Percentiles rank a stretch among this genome's conserved stretches.
Conservation (phyloP, 2,888 invertebrate species). For the Bombyx huttoni region DNA sequence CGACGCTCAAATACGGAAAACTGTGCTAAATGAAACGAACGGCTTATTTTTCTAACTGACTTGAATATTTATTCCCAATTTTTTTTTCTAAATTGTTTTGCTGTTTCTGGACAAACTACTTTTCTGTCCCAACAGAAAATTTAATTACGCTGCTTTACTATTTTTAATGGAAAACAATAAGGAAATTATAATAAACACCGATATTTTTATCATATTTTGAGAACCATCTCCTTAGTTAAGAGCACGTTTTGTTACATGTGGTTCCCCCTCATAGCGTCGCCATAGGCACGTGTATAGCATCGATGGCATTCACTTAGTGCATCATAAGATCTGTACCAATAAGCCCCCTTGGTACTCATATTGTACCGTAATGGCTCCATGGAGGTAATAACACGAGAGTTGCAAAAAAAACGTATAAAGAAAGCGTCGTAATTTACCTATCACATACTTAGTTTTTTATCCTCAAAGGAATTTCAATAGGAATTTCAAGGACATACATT, state of each 20-base stretch:
- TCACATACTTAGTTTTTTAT: not conserved
- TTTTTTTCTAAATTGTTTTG: too few species aligned
- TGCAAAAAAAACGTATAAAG: not conserved
- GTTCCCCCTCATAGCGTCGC: slow-evolving; percentile 19
- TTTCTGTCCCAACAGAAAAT: too few species aligned
- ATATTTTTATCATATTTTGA: not conserved
- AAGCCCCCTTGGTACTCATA: slow-evolving; percentile 17
- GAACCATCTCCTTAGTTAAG: not conserved
- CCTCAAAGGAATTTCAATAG: not conserved
- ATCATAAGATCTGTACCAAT: slow-evolving; percentile 32
- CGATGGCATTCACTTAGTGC: slow-evolving; percentile 38
- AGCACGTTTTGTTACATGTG: not conserved
- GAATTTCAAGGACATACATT: not conserved
- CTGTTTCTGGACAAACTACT: too few species aligned
- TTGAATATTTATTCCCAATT: too few species aligned
- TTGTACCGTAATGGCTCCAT: slow-evolving; percentile 30
- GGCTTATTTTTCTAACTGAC: too few species aligned
- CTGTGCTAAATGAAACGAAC: too few species aligned
- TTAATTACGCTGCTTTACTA: too few species aligned
- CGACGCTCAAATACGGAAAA: too few species aligned
- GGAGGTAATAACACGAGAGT: slow-evolving; percentile 23
- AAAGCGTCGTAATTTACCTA: not conserved
- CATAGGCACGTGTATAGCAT: slow-evolving; percentile 20
- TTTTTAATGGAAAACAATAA: not conserved
- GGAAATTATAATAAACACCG: not conserved